These are phyloP conservation scores for Alloscopus bannaensis DNA, from an alignment of 2,888 invertebrate genomes.

Conservation along the genomic window DNA sequence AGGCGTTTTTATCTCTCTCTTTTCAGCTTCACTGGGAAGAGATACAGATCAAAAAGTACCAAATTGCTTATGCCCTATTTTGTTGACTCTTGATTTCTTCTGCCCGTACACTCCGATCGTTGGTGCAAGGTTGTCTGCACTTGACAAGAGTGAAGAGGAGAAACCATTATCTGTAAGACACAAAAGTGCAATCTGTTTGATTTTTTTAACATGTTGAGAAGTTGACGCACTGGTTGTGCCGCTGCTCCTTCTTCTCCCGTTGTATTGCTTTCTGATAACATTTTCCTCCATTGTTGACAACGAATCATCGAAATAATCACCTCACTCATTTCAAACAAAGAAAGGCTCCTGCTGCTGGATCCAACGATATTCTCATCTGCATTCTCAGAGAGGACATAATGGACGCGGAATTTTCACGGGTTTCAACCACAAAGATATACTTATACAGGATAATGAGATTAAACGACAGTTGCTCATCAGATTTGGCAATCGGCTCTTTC, in stretches of 20 bases:
- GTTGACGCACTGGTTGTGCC: not conserved
- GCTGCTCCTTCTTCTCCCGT: slow-evolving; percentile 1
- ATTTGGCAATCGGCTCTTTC: slow-evolving; percentile 22
- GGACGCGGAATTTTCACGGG: not conserved
- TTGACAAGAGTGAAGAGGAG: not conserved
- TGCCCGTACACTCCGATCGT: no score
- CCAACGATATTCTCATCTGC: not conserved
- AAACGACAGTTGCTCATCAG: slow-evolving; percentile 15
- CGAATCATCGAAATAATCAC: slow-evolving; percentile 41
- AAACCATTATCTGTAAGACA: slow-evolving; percentile 5
- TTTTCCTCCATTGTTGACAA: slow-evolving; percentile 41
- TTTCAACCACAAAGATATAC: not conserved
- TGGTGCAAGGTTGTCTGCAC: not conserved
- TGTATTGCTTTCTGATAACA: slow-evolving; percentile 28
- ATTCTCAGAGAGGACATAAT: not conserved
- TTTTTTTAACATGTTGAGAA: no score
- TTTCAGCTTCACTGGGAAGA: slow-evolving; percentile 35
- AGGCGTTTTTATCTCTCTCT: slow-evolving; percentile 43
- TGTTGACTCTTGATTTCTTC: slow-evolving; percentile 43
- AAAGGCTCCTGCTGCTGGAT: not conserved
- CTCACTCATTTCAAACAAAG: slow-evolving; percentile 38
- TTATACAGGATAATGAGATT: slow-evolving; percentile 39
- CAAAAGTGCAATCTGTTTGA: slow-evolving; percentile 13
- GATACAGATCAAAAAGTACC: slow-evolving; percentile 59
- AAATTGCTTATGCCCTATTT: slow-evolving; percentile 65